These are phyloP conservation scores for Poeciliopsis paucimaculata DNA, from an alignment of 2,797 vertebrate genomes.

Conservation along the genomic window DNA sequence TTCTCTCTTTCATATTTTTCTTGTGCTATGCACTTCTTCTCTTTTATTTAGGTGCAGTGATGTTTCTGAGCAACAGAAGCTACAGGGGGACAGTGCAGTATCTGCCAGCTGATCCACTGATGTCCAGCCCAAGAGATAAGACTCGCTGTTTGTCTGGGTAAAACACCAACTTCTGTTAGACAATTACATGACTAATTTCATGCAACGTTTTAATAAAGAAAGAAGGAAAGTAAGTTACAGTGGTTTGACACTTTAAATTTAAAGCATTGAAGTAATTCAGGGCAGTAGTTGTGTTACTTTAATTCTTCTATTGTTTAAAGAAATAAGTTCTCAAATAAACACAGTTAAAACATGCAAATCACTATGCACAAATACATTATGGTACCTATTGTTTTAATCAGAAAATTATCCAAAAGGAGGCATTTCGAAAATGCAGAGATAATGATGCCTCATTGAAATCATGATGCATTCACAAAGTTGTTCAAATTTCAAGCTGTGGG, in stretches of 20 bases:
- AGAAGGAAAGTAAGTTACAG: neutral
- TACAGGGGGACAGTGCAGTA: constrained; percentile 85
- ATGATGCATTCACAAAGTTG: neutral
- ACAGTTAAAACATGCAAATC: neutral
- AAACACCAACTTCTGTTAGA: constrained; percentile 31
- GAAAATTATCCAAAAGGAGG: neutral
- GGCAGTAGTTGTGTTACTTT: neutral
- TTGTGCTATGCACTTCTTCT: constrained; percentile 7
- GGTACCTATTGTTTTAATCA: too few relatives aligned
- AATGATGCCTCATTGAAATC: neutral
- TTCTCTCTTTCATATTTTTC: neutral
- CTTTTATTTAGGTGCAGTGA: constrained; percentile 74
- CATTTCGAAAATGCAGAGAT: neutral
- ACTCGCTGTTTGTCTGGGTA: constrained; percentile 87
- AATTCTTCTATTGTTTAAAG: constrained; percentile 8
- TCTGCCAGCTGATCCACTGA: constrained; percentile 77
- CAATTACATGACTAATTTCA: neutral
- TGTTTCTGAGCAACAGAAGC: constrained; percentile 84
- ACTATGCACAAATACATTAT: neutral
- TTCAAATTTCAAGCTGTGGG: neutral
- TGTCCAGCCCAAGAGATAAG: constrained; percentile 84
- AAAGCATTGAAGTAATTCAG: neutral
- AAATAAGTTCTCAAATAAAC: neutral
- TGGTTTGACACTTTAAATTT: constrained; percentile 1
- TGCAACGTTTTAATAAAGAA: neutral